Evolutionary conservation across 2,113 vertebrate genomes (phyloP), one percentile per base, ranked within the genome.

Genomic region (Gila orcuttii): DNA sequence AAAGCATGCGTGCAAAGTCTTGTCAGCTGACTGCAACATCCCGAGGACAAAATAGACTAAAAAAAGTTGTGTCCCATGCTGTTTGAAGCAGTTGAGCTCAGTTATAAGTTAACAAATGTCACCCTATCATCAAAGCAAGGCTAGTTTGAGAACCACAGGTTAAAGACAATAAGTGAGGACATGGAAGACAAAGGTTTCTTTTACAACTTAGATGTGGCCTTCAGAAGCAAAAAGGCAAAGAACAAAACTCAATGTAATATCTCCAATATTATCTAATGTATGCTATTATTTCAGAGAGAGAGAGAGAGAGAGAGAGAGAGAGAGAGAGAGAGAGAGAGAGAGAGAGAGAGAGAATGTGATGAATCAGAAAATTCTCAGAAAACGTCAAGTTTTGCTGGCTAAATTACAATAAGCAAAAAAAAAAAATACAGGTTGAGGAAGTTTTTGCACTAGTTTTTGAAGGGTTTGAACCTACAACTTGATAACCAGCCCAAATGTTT

Each of bases 31-130:
- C 39, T 2, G 4, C 60, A 82, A 50, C 79, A 52, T 64, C 78
- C 78, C 2, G 59, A 80, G 33, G 59, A 64, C 4, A 64, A 42
- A n/a, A 64, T 8, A 3, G 55, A 76, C 45, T 31, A 78, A 78
- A 78, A 57, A 39, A 15, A 25, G 71, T 28, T 36, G 3, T 11
- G 36, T 59, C 55, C 6, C 52, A 62, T 57, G 83, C 60, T 28
- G 42, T 25, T 21, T 2, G 6, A 2, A 50, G 59, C 62, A 7
- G 23, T 47, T 13, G 71, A 74, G 71, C 45, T 74, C 57, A 45
- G n/a, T 45, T 62, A 62, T 60, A 59, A 39, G 76, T 39, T 45
- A 80, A 80, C 78, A 76, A 80, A 80, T 80, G 36, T 80, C 78
- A 60, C 31, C 76, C 76, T 60, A 79, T 80, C 79, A 42, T 81